phyloP scores from a whole-genome alignment of 1,140 invertebrate species.

The Orius insidiosus region DNA sequence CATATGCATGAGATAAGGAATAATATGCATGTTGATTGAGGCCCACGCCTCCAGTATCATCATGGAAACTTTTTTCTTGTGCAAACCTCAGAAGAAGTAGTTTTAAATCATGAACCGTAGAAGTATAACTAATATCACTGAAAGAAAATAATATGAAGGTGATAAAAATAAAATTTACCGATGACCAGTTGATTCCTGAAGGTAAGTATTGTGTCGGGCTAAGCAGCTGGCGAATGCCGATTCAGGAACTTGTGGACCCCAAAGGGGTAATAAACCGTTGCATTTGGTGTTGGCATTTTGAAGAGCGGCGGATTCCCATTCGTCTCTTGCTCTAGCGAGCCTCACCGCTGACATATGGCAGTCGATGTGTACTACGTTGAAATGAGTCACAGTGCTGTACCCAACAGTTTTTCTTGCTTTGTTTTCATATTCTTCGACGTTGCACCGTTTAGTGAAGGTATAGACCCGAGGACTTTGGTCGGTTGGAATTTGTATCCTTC shows the following conservation, averaged over 20 bases:
- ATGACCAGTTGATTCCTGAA: slow-evolving; percentile 70
- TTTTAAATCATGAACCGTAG: slow-evolving; percentile 87
- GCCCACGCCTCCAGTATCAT: slow-evolving; percentile 90
- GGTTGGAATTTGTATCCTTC: slow-evolving; percentile 94
- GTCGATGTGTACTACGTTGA: slow-evolving; percentile 95
- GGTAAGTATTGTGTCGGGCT: slow-evolving; percentile 71
- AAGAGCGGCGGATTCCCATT: slow-evolving; percentile 93
- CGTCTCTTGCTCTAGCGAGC: slow-evolving; percentile 60
- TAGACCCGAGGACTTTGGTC: slow-evolving; percentile 86
- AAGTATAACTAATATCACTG: slow-evolving; percentile 71
- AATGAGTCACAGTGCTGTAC: slow-evolving; percentile 92
- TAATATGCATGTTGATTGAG: slow-evolving; percentile 90
- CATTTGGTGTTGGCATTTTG: slow-evolving; percentile 97
- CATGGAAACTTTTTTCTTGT: slow-evolving; percentile 86
- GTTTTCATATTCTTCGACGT: slow-evolving; percentile 84
- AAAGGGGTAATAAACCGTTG: slow-evolving; percentile 87
- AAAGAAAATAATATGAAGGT: slow-evolving; percentile 7
- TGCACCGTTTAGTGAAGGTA: slow-evolving; percentile 89
- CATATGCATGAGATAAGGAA: slow-evolving; percentile 89
- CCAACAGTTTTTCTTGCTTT: slow-evolving; percentile 67
- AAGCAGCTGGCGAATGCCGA: slow-evolving; percentile 86
- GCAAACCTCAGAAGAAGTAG: slow-evolving; percentile 77
- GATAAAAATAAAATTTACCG: slow-evolving; percentile 22
- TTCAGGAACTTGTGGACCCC: slow-evolving; percentile 90
- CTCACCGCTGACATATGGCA: slow-evolving; percentile 92